phyloP scores from a whole-genome alignment of 2,113 vertebrate genomes.

The Petromus typicus region DNA sequence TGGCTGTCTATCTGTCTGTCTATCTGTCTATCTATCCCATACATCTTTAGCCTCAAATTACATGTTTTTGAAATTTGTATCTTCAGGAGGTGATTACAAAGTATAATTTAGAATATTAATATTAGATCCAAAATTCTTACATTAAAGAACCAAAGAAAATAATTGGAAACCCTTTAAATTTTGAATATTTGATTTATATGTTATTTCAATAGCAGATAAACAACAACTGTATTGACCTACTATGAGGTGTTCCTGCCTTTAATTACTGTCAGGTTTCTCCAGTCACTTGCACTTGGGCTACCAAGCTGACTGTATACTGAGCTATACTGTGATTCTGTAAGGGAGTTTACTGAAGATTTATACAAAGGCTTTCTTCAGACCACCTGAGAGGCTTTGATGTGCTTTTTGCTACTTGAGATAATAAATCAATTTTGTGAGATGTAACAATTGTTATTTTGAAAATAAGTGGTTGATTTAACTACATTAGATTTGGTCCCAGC shows the following conservation, averaged over 20 bases:
- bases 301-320: conserved; percentile 49
- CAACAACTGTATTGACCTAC: too few relatives aligned
- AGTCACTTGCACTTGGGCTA: conserved; percentile 65
- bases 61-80: background rate
- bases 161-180: conserved; percentile 77
- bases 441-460: background rate
- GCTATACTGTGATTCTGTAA: background rate
- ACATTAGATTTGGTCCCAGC: background rate
- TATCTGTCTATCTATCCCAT: too few relatives aligned
- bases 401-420: conserved; percentile 19
- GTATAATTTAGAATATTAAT: background rate
- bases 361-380: background rate
- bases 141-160: conserved; percentile 76
- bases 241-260: too few relatives aligned
- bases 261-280: conserved; percentile 82
- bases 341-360: background rate
- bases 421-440: background rate
- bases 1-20: too few relatives aligned
- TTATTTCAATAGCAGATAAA: too few relatives aligned
- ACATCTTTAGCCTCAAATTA: background rate
- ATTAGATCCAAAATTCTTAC: background rate
- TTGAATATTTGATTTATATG: conserved; percentile 81
- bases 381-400: background rate
- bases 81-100: background rate
- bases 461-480: background rate